Evolutionary conservation across 2,797 vertebrate species (phyloP), one percentile per base, ranked within the genome.

Genomic region (Choloepus didactylus): DNA sequence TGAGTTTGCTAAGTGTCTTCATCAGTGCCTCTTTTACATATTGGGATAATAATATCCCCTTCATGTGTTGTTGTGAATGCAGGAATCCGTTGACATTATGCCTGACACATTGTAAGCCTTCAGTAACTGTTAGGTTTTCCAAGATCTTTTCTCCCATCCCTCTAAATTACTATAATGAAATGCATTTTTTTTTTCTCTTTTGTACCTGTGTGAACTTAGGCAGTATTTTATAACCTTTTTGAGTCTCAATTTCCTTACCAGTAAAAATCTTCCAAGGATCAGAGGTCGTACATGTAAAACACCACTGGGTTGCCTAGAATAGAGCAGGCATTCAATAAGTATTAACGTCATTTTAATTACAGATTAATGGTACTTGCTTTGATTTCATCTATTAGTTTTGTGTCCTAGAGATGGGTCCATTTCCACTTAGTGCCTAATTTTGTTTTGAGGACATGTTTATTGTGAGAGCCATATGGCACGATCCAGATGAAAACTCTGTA

Each of bases 341-440:
- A 46, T 6, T 44, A 25, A 29, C 4, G 4, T 56, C 23, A 44
- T 35, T 62, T 67, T 51, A 62, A 54, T 59, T 44, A 59, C 6
- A 91, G 23, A 64, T 69, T 49, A 51, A 35, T 72, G 49, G 2
- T 46, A 41, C 72, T 94, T 94, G 18, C n/a, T 56, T 76, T 85
- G 35, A 6, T 94, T 87, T 92, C 41, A 67, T 54, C 29, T n/a
- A 4, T 75, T 76, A 81, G 38, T 38, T 95, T 95, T 94, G 29
- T 29, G 23, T 77, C 16, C 83, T 72, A 87, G 56, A 72, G 49
- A 87, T 70, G n/a, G 15, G 14, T 3, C 31, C 12, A 29, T 83
- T 83, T 91, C 59, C 8, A 31, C n/a, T 29, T 73, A 44, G 46
- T 75, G 49, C 16, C 29, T 56, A 49, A 21, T 51, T 79, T 80